phyloP scores from a whole-genome alignment of 2,113 vertebrate species.

The Podocnemis expansa region DNA sequence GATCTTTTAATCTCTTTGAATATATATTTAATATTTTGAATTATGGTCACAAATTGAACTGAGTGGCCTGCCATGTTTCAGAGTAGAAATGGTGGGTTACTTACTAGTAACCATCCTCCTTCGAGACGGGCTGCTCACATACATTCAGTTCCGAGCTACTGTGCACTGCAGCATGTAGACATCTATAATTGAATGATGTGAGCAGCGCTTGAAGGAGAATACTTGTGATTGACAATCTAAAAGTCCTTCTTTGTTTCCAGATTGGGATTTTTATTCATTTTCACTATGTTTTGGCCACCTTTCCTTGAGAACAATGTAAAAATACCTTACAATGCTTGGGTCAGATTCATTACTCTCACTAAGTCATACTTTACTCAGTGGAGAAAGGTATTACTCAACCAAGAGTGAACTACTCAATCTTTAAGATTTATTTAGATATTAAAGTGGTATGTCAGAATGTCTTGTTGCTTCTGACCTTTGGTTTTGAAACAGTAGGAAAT shows the following conservation, averaged over 20 bases:
- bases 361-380: not conserved
- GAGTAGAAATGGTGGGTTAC: not conserved
- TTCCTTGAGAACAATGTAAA: not conserved
- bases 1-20: not conserved
- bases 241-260: not conserved
- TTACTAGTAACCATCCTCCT: no score
- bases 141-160: no score
- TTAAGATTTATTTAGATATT: conserved; percentile 22
- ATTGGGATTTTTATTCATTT: not conserved
- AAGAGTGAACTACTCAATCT: not conserved
- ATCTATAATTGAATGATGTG: no score
- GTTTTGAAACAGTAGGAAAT: conserved; percentile 50
- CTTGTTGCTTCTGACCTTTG: conserved; percentile 22
- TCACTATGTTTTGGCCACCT: not conserved
- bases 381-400: not conserved
- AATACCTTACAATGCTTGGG: not conserved
- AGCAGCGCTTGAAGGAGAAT: no score
- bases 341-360: not conserved
- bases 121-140: no score
- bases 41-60: not conserved
- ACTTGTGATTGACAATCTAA: not conserved
- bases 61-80: not conserved
- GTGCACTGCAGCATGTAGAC: no score
- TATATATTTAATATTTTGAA: not conserved
- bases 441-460: not conserved